Conservation (phyloP, 2,797 vertebrate species). For the Champsocephalus esox region DNA sequence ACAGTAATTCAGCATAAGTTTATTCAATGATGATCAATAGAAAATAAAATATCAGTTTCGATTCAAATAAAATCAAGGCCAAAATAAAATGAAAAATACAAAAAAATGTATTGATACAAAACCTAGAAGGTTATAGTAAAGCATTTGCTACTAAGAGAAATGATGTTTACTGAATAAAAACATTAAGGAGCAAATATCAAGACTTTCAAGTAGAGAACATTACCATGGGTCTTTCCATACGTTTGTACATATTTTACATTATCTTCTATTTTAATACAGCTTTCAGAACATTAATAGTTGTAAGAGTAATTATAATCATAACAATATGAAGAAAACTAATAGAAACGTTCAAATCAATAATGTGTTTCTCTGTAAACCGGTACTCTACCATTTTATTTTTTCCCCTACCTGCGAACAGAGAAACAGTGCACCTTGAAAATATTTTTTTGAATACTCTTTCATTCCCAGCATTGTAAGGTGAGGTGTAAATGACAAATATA, state of each 20-base stretch:
- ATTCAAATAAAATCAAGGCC: slow-evolving; percentile 82
- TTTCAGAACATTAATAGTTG: slow-evolving; percentile 84
- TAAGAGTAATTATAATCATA: slow-evolving; percentile 79
- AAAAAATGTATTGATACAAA: slow-evolving; percentile 86
- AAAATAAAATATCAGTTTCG: slow-evolving; percentile 85
- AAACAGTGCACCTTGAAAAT: slow-evolving; percentile 80
- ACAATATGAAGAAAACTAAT: slow-evolving; percentile 81
- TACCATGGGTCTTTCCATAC: slow-evolving; percentile 82
- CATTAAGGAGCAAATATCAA: slow-evolving; percentile 83
- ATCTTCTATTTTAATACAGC: slow-evolving; percentile 85
- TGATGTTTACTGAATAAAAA: slow-evolving; percentile 84
- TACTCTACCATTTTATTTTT: slow-evolving; percentile 66
- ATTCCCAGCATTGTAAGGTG: slow-evolving; percentile 84
- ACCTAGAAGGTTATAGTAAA: slow-evolving; percentile 83
- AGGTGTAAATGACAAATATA: slow-evolving; percentile 87
- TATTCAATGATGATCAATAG: slow-evolving; percentile 87
- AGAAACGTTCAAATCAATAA: slow-evolving; percentile 79
- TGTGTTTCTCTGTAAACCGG: slow-evolving; percentile 84
- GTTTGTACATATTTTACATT: slow-evolving; percentile 87
- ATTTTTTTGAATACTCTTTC: slow-evolving; percentile 72
- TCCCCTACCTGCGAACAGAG: slow-evolving; percentile 74
- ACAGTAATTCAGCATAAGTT: slow-evolving; percentile 79
- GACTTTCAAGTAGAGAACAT: slow-evolving; percentile 88
- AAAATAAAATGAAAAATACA: slow-evolving; percentile 84
- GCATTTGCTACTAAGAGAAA: slow-evolving; percentile 86